Percentiles rank a stretch among this genome's conserved stretches.
These are phyloP conservation scores for Eremobia ochroleuca DNA, from an alignment of 2,888 invertebrate genomes.

Conservation along the genomic window DNA sequence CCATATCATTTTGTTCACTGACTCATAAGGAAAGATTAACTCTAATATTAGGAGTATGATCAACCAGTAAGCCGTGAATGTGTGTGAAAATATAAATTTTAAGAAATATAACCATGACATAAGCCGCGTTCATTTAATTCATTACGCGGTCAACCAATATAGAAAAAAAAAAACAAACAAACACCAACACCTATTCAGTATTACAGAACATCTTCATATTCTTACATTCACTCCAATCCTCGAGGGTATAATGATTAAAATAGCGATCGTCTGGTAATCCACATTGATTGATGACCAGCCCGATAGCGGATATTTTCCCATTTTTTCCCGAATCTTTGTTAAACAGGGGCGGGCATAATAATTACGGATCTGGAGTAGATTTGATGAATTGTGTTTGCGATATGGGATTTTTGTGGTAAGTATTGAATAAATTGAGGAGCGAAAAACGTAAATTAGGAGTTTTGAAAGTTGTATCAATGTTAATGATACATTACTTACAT, in stretches of 20 bases:
- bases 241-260: constrained; percentile 84
- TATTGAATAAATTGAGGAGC: constrained; percentile 38
- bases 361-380: constrained; percentile 49
- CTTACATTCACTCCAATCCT: constrained; percentile 63
- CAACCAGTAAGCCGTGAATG: no score
- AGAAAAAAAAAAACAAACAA: no score
- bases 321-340: constrained; percentile 80
- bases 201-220: constrained; percentile 37
- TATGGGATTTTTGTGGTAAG: constrained; percentile 36
- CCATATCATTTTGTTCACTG: no score
- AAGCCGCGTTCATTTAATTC: neutral
- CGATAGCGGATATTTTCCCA: constrained; percentile 78
- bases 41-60: no score
- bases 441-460: neutral
- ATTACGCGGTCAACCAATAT: neutral
- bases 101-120: neutral
- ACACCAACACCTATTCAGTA: no score
- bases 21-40: no score
- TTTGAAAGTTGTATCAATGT: no score
- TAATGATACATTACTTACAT: no score
- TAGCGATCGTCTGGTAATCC: constrained; percentile 80
- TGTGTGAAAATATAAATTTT: neutral
- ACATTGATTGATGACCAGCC: constrained; percentile 86
- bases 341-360: constrained; percentile 72
- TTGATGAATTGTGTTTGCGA: constrained; percentile 68